Evolutionary conservation across 2,888 invertebrate species (phyloP), one percentile per base, ranked within the genome.

Genomic region (Lepidonotus clava): DNA sequence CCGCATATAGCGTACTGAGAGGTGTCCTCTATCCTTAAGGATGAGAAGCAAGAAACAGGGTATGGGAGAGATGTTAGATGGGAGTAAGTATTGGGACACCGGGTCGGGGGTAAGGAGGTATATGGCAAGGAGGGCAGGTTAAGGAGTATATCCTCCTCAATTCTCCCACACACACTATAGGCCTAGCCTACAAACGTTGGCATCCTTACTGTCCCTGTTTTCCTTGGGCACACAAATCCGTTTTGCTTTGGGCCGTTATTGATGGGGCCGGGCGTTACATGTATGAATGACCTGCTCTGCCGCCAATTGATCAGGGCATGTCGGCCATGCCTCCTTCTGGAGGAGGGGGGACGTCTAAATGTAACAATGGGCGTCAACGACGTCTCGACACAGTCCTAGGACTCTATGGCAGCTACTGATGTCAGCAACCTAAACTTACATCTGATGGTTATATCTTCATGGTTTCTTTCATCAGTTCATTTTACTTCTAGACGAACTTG

Each of bases 201-300:
- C 46, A 8, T 46, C 46, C 46, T 11, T 46, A 46, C 46, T 11
- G 46, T 8, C 46, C 46, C 46, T 71, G 71, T 71, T 38, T 34
- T 5, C n/a, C 71, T 38, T 36, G 21, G 71, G 36, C 36, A 11
- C 34, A 38, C 71, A 71, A 80, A 80, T 51, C 80, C 80, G 80
- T 80, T 80, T 80, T 80, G 46, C 46, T 80, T 80, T 24, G n/a
- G 71, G 36, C 80, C 28, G 32, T 14, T 80, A 46, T 80, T 46
- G 80, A 80, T 80, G 51, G 46, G 24, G 24, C n/a, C 41, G 41
- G 46, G 24, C 46, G 41, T 80, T 80, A 41, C 41, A 80, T 34
- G 51, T 80, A 80, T 80, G 80, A 80, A 41, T 41, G 80, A 46
- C 46, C 80, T 80, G 80, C 28, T 41, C 41, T 46, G 21, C 71